phyloP scores from a whole-genome alignment of 2,797 vertebrate genomes.

The Phrynocephalus vlangalii region DNA sequence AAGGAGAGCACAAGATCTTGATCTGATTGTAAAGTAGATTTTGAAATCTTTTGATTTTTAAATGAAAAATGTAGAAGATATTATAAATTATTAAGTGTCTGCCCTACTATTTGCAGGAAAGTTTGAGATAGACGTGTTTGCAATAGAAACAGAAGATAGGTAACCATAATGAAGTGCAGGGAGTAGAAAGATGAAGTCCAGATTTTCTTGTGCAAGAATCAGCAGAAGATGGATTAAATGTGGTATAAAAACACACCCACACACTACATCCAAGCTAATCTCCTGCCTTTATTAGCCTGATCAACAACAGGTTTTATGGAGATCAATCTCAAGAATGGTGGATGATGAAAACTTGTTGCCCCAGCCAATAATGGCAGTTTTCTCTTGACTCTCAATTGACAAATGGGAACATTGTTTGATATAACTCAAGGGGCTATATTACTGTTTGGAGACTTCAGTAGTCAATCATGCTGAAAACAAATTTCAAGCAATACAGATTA shows the following conservation, averaged over 20 bases:
- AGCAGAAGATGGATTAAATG: slow-evolving; percentile 11
- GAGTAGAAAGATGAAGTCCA: not conserved
- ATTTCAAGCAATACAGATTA: not conserved
- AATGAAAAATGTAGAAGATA: not conserved
- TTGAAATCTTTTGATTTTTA: not conserved
- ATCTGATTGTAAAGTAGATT: not conserved
- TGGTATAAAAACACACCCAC: slow-evolving; percentile 4
- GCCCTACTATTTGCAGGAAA: not conserved
- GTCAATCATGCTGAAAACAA: not conserved
- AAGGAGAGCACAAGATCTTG: not conserved
- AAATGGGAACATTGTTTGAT: not conserved
- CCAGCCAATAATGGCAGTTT: not conserved
- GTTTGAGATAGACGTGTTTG: not conserved
- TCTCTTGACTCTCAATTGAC: not conserved
- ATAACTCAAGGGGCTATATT: not conserved
- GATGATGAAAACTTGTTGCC: not conserved
- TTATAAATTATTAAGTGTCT: not conserved
- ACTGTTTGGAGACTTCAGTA: not conserved
- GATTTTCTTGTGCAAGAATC: not conserved
- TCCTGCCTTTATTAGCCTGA: not conserved
- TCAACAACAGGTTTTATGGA: not conserved
- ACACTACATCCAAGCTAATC: not conserved
- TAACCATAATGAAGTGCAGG: not conserved
- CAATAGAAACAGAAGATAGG: not conserved
- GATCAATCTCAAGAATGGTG: not conserved